Percentiles rank a stretch among this genome's conserved stretches.
These are phyloP conservation scores for Grus americana DNA, from an alignment of 2,113 vertebrate genomes.

Conservation along the genomic window DNA sequence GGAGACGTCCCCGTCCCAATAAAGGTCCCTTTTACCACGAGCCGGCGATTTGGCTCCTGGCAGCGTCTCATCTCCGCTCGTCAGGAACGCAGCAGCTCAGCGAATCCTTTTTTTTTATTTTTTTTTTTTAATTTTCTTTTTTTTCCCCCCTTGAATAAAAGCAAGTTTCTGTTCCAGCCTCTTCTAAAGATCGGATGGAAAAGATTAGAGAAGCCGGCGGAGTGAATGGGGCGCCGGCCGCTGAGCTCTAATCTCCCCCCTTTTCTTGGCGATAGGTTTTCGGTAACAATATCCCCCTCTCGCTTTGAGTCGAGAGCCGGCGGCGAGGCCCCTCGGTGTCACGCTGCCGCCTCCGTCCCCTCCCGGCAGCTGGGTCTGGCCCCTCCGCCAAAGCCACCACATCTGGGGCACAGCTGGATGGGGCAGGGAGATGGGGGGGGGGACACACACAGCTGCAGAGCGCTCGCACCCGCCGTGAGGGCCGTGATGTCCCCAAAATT, in stretches of 20 bases:
- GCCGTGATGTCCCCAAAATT: not conserved
- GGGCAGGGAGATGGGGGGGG: not conserved
- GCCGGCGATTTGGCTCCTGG: not conserved
- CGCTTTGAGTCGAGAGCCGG: not conserved
- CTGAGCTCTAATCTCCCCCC: not conserved
- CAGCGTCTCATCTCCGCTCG: not conserved
- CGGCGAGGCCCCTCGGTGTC: not conserved
- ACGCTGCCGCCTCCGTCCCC: not conserved
- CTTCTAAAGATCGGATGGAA: not conserved
- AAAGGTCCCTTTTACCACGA: slow-evolving; percentile 19
- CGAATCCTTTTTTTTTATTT: not conserved
- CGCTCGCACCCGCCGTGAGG: not conserved
- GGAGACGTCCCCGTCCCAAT: not conserved
- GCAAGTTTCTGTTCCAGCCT: not conserved
- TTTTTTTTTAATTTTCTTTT: too few species aligned
- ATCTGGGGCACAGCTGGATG: not conserved
- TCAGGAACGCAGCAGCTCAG: not conserved
- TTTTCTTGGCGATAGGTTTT: not conserved
- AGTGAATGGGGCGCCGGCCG: not conserved
- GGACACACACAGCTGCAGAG: not conserved
- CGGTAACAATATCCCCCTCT: not conserved
- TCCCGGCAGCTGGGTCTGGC: rapidly evolving
- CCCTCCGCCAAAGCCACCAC: not conserved
- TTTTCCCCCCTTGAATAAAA: not conserved
- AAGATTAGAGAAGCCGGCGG: not conserved